phyloP scores from a whole-genome alignment of 2,797 vertebrate genomes.

The Chiroxiphia lanceolata region DNA sequence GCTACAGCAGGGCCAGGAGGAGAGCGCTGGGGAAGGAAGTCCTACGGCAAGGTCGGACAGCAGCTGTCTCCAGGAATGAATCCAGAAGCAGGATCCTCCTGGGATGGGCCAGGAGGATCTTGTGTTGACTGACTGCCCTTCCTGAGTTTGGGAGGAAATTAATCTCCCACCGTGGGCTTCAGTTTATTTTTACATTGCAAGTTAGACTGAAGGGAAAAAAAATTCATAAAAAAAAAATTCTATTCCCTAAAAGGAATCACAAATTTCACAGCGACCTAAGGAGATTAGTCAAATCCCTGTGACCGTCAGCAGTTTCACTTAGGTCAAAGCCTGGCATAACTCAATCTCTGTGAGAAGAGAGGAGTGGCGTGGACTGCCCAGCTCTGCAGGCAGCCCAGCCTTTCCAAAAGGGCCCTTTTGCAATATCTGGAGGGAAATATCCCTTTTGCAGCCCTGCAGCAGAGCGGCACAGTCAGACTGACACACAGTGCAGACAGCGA shows the following conservation, averaged over 20 bases:
- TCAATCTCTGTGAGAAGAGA: constrained; percentile 61
- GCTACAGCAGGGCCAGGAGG: neutral
- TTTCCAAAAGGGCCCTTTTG: neutral
- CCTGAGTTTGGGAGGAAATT: constrained; percentile 42
- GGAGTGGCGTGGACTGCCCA: neutral
- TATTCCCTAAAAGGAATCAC: constrained; percentile 58
- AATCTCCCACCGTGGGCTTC: constrained; percentile 34
- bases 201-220: neutral
- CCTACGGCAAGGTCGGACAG: constrained; percentile 1
- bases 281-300: constrained; percentile 63
- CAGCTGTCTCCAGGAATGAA: constrained; percentile 64
- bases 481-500: neutral
- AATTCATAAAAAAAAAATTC: constrained; percentile 15
- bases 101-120: constrained; percentile 58
- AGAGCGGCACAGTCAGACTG: neutral
- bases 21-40: constrained; percentile 47
- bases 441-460: neutral
- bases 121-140: constrained; percentile 52
- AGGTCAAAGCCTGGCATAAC: constrained; percentile 70
- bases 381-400: neutral
- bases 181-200: constrained; percentile 60
- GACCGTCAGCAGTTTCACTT: constrained; percentile 60
- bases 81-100: constrained; percentile 42
- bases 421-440: neutral
- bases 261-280: constrained; percentile 58